A percentile compares a stretch with the other conserved stretches of the same genome.
Conservation (phyloP, 2,113 vertebrate genomes). For the Aramus guarauna region DNA sequence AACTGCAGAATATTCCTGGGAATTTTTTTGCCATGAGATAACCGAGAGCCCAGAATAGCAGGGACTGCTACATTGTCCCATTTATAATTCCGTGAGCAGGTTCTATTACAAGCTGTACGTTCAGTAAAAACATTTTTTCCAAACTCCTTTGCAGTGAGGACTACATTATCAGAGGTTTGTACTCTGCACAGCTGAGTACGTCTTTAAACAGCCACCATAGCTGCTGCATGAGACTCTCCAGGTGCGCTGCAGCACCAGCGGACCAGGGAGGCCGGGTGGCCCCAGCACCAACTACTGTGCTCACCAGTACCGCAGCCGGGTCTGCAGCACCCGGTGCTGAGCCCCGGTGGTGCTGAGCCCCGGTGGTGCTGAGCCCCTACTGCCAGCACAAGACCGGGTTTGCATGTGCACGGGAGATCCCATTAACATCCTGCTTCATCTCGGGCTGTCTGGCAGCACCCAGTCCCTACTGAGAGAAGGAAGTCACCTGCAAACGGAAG, state of each 20-base stretch:
- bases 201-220: background rate
- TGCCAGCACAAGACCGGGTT: too few species aligned
- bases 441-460: background rate
- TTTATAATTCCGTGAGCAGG: background rate
- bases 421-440: background rate
- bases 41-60: background rate
- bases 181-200: background rate
- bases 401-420: fast-evolving
- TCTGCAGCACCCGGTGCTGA: background rate
- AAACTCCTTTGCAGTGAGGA: fast-evolving
- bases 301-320: fast-evolving
- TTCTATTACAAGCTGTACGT: background rate
- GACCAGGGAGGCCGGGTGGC: background rate
- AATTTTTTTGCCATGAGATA: background rate
- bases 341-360: background rate
- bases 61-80: background rate
- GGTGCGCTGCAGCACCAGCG: fast-evolving
- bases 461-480: background rate
- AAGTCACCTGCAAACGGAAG: background rate
- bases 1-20: background rate
- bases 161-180: background rate
- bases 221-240: background rate
- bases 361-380: background rate
- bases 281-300: background rate
- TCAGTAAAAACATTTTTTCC: background rate